Conservation (phyloP, 1,140 invertebrate species). For the Drosophila arizonae region DNA sequence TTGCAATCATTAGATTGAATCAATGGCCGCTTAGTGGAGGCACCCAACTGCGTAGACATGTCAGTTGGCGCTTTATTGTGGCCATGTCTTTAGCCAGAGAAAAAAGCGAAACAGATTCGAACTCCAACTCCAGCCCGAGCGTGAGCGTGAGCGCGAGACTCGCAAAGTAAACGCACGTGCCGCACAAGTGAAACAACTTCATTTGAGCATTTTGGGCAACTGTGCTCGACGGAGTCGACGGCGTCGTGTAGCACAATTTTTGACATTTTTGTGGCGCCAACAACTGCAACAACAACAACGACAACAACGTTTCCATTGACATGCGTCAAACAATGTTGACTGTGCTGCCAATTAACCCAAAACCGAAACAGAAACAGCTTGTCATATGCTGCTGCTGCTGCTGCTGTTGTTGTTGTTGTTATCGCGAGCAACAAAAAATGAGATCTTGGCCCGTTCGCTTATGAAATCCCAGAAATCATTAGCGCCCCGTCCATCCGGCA, state of each 20-base stretch:
- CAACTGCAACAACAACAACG: conserved; percentile 51
- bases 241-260: conserved; percentile 73
- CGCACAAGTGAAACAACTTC: conserved; percentile 79
- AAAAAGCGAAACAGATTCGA: conserved; percentile 19
- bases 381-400: background rate
- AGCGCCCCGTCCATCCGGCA: conserved; percentile 43
- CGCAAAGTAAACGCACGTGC: conserved; percentile 77
- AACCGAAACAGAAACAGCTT: conserved; percentile 37
- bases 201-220: conserved; percentile 67
- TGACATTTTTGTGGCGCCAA: conserved; percentile 79
- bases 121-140: conserved; percentile 13
- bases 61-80: conserved; percentile 40
- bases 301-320: conserved; percentile 64
- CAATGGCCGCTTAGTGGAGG: conserved; percentile 30
- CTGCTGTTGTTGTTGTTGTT: conserved; percentile 24
- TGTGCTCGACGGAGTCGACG: conserved; percentile 12
- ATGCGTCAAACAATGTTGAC: conserved; percentile 76
- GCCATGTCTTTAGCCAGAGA: conserved; percentile 16
- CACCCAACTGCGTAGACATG: conserved; percentile 55
- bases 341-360: conserved; percentile 75
- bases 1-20: conserved; percentile 42
- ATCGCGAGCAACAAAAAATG: conserved; percentile 34
- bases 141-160: conserved; percentile 3
- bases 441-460: conserved; percentile 60
- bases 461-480: conserved; percentile 79